Evolutionary conservation across 2,113 vertebrate genomes (phyloP), one percentile per base, ranked within the genome.

Genomic region (Ciconia boyciana): DNA sequence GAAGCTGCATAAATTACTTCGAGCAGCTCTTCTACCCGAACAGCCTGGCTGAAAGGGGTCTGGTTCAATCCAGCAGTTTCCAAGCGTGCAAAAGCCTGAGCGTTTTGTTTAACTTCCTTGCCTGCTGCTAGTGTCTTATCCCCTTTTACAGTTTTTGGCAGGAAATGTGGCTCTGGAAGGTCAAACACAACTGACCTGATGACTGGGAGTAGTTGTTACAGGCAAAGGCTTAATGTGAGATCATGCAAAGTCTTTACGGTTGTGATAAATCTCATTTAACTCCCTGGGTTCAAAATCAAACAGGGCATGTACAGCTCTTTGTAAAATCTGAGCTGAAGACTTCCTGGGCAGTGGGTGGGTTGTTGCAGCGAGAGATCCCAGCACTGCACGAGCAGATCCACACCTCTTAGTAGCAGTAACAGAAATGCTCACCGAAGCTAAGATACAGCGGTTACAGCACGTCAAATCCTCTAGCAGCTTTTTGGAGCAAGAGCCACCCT

Each of bases 41-140:
- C 60, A 89, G 76, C 69, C 72, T 69, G 44, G 21, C 89, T 44
- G 62, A 39, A 87, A 85, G 25, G 18, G 25, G 58, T 58, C 90
- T 74, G 58, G 36, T 92, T 89, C 76, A 29, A 34, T 94, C 76
- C 48, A 77, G 83, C 85, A 36, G 62, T 62, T 95, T 66, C 68
- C 79, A 92, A 41, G 82, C 88, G 1, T 46, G 66, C 58, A 66
- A 80, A 87, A 86, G 48, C 78, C 44, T 15, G 8, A 83, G 48
- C 11, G 3, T 78, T 83, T 94, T 81, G 64, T 86, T 96, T 84
- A 29, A 88, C 75, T 93, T 93, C 88, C 88, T 90, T 32, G 90
- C 93, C 92, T 95, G 95, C 90, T 94, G 95, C 72, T 58, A 11
- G 46, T 78, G 62, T 90, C n/a, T 95, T 90, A 66, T 31, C n/a